phyloP scores from a whole-genome alignment of 2,113 vertebrate species.

The Actenoides lindsayi region DNA sequence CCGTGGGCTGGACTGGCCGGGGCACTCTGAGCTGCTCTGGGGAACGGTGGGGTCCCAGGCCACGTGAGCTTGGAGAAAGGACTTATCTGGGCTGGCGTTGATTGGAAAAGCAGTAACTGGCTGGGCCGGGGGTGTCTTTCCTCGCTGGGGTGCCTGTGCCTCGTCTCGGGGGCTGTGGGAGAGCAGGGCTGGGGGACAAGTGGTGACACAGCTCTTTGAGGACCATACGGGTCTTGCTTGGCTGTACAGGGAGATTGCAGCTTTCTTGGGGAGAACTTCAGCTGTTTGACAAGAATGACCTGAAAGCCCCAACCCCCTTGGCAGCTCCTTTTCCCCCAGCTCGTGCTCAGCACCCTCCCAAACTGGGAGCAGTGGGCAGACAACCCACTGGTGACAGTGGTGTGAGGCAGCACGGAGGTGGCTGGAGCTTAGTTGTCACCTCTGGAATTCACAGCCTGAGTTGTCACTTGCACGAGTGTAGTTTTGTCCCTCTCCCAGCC shows the following conservation, averaged over 20 bases:
- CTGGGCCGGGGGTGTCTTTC: fast-evolving
- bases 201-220: not conserved
- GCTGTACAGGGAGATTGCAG: not conserved
- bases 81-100: not conserved
- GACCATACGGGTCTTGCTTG: fast-evolving
- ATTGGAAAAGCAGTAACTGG: fast-evolving
- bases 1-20: fast-evolving
- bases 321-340: not conserved
- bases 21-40: not conserved
- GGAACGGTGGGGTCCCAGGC: too few species aligned
- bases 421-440: not conserved
- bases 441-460: not conserved
- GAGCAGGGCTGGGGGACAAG: not conserved
- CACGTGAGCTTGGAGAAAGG: fast-evolving
- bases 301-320: not conserved
- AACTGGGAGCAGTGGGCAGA: not conserved
- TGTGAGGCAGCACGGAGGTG: too few species aligned
- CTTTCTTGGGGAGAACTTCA: not conserved
- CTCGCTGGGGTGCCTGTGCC: fast-evolving
- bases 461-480: fast-evolving
- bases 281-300: conserved; percentile 6
- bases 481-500: fast-evolving
- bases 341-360: not conserved
- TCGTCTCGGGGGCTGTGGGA: not conserved
- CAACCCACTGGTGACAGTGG: fast-evolving